A percentile compares a stretch with the other conserved stretches of the same genome.
These are phyloP conservation scores for Drosophila nikananu DNA, from an alignment of 1,140 invertebrate species.

Conservation along the genomic window DNA sequence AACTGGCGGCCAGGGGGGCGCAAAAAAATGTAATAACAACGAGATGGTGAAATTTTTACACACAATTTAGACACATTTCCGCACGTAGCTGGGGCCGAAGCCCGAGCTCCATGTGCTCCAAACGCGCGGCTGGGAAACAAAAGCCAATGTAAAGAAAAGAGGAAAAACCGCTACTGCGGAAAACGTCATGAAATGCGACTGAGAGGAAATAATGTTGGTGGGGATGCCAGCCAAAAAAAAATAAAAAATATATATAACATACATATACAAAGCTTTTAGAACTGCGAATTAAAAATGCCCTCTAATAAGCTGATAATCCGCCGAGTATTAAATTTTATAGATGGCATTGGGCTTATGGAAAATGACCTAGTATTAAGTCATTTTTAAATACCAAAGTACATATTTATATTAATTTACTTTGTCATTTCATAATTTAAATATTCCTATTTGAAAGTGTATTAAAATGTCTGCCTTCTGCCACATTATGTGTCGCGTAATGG, in stretches of 20 bases:
- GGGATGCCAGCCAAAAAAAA: neutral
- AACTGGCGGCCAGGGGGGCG: constrained; percentile 23
- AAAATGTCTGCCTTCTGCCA: neutral
- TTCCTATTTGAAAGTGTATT: constrained; percentile 3
- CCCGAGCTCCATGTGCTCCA: constrained; percentile 61
- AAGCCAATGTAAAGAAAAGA: constrained; percentile 16
- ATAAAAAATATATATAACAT: neutral
- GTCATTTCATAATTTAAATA: neutral
- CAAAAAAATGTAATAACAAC: constrained; percentile 58
- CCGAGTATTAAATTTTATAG: neutral
- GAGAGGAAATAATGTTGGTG: constrained; percentile 44
- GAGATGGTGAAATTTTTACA: constrained; percentile 74
- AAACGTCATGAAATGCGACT: constrained; percentile 60
- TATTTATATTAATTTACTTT: neutral
- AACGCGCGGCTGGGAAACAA: constrained; percentile 51
- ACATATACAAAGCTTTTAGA: neutral
- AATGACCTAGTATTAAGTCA: too few species aligned
- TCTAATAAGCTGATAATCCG: neutral
- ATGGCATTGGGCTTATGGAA: neutral
- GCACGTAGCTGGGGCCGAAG: constrained; percentile 57
- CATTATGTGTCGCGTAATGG: constrained; percentile 6
- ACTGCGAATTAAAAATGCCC: constrained; percentile 8
- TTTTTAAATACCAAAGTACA: too few species aligned
- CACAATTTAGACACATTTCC: constrained; percentile 82
- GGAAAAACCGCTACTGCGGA: constrained; percentile 54